Conservation (phyloP, 2,888 invertebrate species). For the Pyrocoelia pectoralis region DNA sequence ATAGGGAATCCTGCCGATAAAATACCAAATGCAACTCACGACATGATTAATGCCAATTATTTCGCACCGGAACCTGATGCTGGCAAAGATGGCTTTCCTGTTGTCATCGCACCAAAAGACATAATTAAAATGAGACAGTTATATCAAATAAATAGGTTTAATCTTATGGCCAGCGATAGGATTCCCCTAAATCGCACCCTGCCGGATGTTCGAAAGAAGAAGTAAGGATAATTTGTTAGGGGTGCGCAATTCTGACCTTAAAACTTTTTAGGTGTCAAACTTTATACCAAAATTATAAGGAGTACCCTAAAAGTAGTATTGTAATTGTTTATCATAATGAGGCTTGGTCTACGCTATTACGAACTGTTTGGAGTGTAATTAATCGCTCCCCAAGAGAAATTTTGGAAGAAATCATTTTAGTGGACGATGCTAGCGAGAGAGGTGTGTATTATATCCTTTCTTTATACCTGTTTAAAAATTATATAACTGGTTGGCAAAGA, state of each 20-base stretch:
- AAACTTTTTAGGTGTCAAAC: slow-evolving; percentile 67
- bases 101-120: slow-evolving; percentile 78
- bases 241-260: background rate
- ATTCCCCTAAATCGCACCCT: slow-evolving; percentile 85
- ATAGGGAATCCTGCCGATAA: slow-evolving; percentile 75
- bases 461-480: no score
- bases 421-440: slow-evolving; percentile 89
- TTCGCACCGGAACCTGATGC: slow-evolving; percentile 78
- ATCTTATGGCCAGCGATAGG: slow-evolving; percentile 86
- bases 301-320: slow-evolving; percentile 86
- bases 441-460: slow-evolving; percentile 64
- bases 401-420: slow-evolving; percentile 84
- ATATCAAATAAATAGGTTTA: slow-evolving; percentile 86
- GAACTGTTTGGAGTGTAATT: slow-evolving; percentile 95
- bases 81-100: slow-evolving; percentile 83
- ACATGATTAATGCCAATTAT: slow-evolving; percentile 78
- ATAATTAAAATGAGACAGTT: slow-evolving; percentile 79
- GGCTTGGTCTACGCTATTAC: slow-evolving; percentile 95
- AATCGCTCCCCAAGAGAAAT: slow-evolving; percentile 82
- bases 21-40: slow-evolving; percentile 73
- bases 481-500: no score
- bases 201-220: slow-evolving; percentile 83
- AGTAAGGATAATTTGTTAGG: slow-evolving; percentile 62
- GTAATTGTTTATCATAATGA: slow-evolving; percentile 99
- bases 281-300: slow-evolving; percentile 64